Conservation (phyloP, 2,797 vertebrate species). For the Cynodonichthys magdalenae region DNA sequence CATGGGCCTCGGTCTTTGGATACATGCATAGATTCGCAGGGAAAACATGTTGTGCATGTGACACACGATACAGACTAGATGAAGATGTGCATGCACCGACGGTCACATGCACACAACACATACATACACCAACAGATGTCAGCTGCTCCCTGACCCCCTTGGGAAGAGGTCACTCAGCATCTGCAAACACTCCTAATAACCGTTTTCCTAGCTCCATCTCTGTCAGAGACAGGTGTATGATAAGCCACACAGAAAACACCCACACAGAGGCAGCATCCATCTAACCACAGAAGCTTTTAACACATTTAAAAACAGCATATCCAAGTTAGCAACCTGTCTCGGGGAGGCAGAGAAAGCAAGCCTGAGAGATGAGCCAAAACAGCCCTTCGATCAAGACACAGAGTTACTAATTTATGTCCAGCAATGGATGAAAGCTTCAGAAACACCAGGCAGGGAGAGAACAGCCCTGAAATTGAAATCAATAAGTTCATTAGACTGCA, state of each 20-base stretch:
- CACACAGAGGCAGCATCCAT: conserved; percentile 55
- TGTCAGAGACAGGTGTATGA: conserved; percentile 70
- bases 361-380: conserved; percentile 11
- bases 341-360: conserved; percentile 26
- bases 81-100: conserved; percentile 24
- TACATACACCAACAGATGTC: conserved; percentile 44
- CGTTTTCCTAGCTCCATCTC: conserved; percentile 53
- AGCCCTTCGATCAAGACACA: conserved; percentile 52
- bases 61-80: conserved; percentile 67
- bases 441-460: conserved; percentile 64
- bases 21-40: conserved; percentile 49
- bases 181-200: conserved; percentile 51
- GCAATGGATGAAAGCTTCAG: conserved; percentile 72
- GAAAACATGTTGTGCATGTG: conserved; percentile 65
- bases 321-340: conserved; percentile 57
- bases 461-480: conserved; percentile 87
- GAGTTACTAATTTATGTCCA: conserved; percentile 78
- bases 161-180: conserved; percentile 71
- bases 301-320: conserved; percentile 73
- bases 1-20: conserved; percentile 43
- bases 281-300: conserved; percentile 69
- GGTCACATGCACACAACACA: conserved; percentile 17
- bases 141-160: conserved; percentile 65
- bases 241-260: conserved; percentile 57
- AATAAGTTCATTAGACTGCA: conserved; percentile 89